Conservation (phyloP, 1,140 invertebrate species). For the Oedothorax gibbosus region DNA sequence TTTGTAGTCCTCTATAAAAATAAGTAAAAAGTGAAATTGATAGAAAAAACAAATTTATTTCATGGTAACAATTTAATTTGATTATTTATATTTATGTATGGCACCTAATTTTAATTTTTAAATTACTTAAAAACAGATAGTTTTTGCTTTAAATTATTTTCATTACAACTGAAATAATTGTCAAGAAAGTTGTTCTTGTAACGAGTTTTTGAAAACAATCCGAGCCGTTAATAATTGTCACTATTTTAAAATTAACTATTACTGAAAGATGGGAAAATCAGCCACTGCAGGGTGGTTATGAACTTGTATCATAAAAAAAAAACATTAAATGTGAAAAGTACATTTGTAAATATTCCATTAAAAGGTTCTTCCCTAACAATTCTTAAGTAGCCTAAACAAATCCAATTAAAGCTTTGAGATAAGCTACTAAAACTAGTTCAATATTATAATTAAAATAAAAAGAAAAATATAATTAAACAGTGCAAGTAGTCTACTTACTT, state of each 20-base stretch:
- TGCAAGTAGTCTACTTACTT: constrained; percentile 17
- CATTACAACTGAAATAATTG: neutral
- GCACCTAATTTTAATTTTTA: neutral
- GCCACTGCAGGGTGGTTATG: no score
- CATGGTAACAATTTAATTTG: neutral
- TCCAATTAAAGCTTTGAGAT: neutral
- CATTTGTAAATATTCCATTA: no score
- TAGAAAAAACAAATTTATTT: no score
- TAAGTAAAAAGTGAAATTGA: neutral
- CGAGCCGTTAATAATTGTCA: no score
- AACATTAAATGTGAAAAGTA: no score
- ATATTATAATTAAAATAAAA: neutral
- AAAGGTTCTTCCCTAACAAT: no score
- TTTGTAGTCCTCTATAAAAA: constrained; percentile 31
- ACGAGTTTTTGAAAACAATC: neutral
- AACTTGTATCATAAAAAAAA: no score
- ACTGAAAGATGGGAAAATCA: no score
- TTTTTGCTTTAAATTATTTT: neutral
- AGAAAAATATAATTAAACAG: neutral
- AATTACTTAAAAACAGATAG: neutral
- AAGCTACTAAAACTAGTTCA: neutral
- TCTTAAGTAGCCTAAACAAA: neutral
- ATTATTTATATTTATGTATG: neutral
- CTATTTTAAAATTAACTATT: no score
- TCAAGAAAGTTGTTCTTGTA: neutral